Base-by-base conservation (phyloP, 2,888 invertebrate genomes). In the Ornithoptera alexandrae region DNA sequence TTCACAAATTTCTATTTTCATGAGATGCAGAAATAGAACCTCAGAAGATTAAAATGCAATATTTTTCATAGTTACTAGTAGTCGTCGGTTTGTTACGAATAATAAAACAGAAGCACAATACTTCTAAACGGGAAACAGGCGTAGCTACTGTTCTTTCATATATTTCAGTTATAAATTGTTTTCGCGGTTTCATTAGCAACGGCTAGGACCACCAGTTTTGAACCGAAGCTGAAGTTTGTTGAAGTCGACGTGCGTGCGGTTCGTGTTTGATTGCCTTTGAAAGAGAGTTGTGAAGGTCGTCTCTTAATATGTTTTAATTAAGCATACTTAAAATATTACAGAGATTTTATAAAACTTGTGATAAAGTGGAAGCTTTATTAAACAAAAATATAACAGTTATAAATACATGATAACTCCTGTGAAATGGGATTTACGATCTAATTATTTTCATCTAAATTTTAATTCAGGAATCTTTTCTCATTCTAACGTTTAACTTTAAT, bases 181-280 rank as follows among this genome's bases (percentile, higher is more conserved):
- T 58, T 58, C 10, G 22, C 57, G 20, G 15, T 58, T 58, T 22
- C 20, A 58, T 58, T 58, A 61, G 30, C 39, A 42, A 36, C 36
- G n/a, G 42, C 61, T n/a, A 12, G 36, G 12, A 20, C 18, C n/a
- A 39, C 18, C 36, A 36, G 30, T 8, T 39, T 36, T 61, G 20
- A 17, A 42, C 39, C 36, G 2, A 20, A 42, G n/a, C 20, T 20
- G 42, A 61, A 61, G 61, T 61, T 61, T 18, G 61, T 61, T 42
- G 12, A 61, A 61, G 39, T 61, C 20, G 61, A 61, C 61, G 42
- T 61, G 39, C 61, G 61, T 61, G 61, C 20, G 61, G 39, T 61
- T 39, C 39, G 61, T 18, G 36, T 61, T 61, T 61, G 18, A 61
- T 61, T 39, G 42, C 42, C 18, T 42, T 42, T 61, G 39, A 53